phyloP scores from a whole-genome alignment of 2,797 vertebrate species.

The Urosaurus nigricauda region DNA sequence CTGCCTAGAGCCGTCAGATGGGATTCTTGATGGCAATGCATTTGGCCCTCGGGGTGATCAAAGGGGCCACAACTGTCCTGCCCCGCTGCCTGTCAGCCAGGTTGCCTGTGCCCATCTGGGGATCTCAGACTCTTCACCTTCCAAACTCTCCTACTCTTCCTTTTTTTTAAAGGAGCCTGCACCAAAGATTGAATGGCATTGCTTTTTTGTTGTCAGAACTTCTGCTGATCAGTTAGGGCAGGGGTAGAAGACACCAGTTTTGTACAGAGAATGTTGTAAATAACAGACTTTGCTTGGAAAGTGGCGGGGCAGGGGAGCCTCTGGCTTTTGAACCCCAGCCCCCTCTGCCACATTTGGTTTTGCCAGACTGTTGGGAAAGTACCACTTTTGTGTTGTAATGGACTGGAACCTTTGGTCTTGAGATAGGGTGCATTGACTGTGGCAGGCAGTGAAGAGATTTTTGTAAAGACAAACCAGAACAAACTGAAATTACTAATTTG shows the following conservation, averaged over 20 bases:
- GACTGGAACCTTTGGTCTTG: slow-evolving; percentile 46
- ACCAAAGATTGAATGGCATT: slow-evolving; percentile 82
- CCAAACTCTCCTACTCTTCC: slow-evolving; percentile 26
- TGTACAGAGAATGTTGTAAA: slow-evolving; percentile 57
- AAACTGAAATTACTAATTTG: slow-evolving; percentile 65
- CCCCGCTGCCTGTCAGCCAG: not conserved
- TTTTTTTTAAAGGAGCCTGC: slow-evolving; percentile 68
- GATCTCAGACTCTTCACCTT: too few species aligned
- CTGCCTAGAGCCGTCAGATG: not conserved
- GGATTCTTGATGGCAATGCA: too few species aligned
- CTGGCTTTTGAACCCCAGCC: not conserved
- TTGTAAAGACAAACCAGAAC: slow-evolving; percentile 34
- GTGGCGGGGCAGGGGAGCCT: fast-evolving
- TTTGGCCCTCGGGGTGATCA: too few species aligned
- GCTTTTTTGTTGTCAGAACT: slow-evolving; percentile 38
- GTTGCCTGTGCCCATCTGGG: too few species aligned
- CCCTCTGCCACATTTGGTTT: fast-evolving
- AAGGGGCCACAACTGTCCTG: too few species aligned
- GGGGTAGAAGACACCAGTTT: slow-evolving; percentile 47
- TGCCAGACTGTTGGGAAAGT: slow-evolving; percentile 44
- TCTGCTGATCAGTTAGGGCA: slow-evolving; percentile 2
- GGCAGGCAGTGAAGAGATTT: slow-evolving; percentile 49
- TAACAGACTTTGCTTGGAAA: not conserved
- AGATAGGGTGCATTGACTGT: slow-evolving; percentile 39
- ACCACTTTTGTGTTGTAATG: slow-evolving; percentile 61